Percentiles rank a stretch among this genome's conserved stretches.
These are phyloP conservation scores for Eledona agricola DNA, from an alignment of 2,888 invertebrate species.

Conservation along the genomic window DNA sequence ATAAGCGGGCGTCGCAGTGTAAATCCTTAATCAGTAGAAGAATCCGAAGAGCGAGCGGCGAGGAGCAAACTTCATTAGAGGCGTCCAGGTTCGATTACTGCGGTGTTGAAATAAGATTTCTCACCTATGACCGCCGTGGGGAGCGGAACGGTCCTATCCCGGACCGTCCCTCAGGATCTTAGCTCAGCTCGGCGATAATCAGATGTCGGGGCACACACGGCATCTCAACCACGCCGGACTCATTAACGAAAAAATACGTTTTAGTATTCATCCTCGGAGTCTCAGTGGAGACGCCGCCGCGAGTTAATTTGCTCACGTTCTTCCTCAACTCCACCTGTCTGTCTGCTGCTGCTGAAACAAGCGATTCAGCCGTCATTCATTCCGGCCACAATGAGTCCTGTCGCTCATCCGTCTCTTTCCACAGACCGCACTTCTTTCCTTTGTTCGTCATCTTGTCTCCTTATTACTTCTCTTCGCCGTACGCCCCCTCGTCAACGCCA, in stretches of 20 bases:
- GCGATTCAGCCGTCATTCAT: constrained; percentile 59
- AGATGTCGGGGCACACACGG: constrained; percentile 38
- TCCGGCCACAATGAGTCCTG: constrained; percentile 58
- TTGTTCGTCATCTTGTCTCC: constrained; percentile 54
- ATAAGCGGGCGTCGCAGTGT: constrained; percentile 14
- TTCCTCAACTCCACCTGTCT: constrained; percentile 45
- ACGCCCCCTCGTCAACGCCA: constrained; percentile 49
- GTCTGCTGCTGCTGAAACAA: constrained; percentile 56
- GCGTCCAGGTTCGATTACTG: constrained; percentile 61
- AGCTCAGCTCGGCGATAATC: constrained; percentile 50
- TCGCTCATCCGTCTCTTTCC: constrained; percentile 55
- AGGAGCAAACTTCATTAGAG: constrained; percentile 60
- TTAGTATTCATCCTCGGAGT: constrained; percentile 1
- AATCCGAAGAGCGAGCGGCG: constrained; percentile 36
- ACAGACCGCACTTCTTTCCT: constrained; percentile 47
- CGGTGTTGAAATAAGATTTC: constrained; percentile 60
- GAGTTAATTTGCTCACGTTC: constrained; percentile 26
- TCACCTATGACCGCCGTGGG: constrained; percentile 56
- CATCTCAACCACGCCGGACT: constrained; percentile 37
- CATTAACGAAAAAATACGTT: constrained; percentile 30
- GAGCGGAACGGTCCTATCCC: constrained; percentile 39
- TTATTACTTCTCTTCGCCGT: constrained; percentile 48
- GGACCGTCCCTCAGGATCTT: constrained; percentile 46
- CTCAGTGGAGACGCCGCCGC: constrained; percentile 2
- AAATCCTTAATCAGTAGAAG: constrained; percentile 11